These are phyloP conservation scores for Idris sp. DNA, from an alignment of 1,140 invertebrate genomes.

Conservation along the genomic window DNA sequence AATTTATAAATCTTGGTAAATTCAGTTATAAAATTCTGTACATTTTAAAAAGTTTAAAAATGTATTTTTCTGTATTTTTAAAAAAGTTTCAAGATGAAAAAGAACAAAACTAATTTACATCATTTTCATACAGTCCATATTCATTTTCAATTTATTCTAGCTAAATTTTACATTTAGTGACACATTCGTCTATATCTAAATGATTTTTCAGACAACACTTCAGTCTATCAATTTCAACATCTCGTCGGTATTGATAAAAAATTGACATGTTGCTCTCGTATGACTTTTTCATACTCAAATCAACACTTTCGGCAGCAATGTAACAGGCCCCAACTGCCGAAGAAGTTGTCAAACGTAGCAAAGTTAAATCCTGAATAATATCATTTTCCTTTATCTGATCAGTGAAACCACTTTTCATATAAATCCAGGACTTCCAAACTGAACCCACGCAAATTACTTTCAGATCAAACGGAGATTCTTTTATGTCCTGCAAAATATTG, in stretches of 20 bases:
- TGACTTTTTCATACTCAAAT: constrained; percentile 77
- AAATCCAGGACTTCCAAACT: constrained; percentile 95
- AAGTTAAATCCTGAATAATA: constrained; percentile 80
- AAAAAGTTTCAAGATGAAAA: too few species aligned
- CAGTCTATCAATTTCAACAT: too few species aligned
- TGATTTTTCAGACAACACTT: too few species aligned
- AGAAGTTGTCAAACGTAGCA: constrained; percentile 82
- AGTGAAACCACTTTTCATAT: constrained; percentile 85
- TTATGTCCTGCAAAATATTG: constrained; percentile 79
- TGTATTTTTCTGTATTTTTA: too few species aligned
- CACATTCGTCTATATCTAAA: too few species aligned
- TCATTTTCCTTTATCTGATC: constrained; percentile 78
- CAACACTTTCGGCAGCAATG: constrained; percentile 82
- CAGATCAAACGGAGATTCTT: constrained; percentile 81
- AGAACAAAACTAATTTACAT: too few species aligned
- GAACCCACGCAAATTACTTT: constrained; percentile 95
- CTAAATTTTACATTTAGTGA: too few species aligned
- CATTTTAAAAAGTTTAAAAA: too few species aligned
- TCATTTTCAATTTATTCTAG: too few species aligned
- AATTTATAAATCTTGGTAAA: too few species aligned
- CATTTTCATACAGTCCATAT: too few species aligned
- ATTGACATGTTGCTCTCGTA: constrained; percentile 78
- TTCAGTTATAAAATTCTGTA: too few species aligned
- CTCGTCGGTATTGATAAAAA: constrained; percentile 78
- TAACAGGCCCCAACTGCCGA: constrained; percentile 87